phyloP scores from a whole-genome alignment of 2,888 invertebrate species.

The Eledona agricola region DNA sequence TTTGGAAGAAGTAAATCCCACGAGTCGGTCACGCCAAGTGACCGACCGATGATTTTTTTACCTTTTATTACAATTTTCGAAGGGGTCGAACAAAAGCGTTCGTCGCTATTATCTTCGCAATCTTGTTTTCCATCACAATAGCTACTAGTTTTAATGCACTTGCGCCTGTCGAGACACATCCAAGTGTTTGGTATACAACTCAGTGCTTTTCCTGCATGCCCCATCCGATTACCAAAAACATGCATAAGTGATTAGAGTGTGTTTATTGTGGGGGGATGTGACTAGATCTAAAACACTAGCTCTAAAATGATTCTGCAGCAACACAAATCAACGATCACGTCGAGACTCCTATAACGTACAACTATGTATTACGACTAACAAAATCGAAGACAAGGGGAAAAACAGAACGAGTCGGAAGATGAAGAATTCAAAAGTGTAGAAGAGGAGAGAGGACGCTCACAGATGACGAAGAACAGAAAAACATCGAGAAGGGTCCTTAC shows the following conservation, averaged over 20 bases:
- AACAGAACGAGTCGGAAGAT: too few relatives aligned
- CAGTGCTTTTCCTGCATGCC: slow-evolving; percentile 48
- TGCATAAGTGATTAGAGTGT: slow-evolving; percentile 34
- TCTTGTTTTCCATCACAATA: slow-evolving; percentile 67
- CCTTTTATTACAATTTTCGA: slow-evolving; percentile 28
- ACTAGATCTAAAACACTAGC: slow-evolving; percentile 30
- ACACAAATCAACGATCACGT: slow-evolving; percentile 1
- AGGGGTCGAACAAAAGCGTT: slow-evolving; percentile 46
- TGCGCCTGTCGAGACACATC: slow-evolving; percentile 65
- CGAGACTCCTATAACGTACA: slow-evolving; percentile 4
- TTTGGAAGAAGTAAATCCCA: slow-evolving; percentile 12
- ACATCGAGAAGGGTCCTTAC: slow-evolving; percentile 48
- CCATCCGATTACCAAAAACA: slow-evolving; percentile 41
- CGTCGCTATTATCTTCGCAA: slow-evolving; percentile 67
- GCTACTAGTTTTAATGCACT: slow-evolving; percentile 63
- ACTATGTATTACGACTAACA: slow-evolving; percentile 8
- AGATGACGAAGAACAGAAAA: slow-evolving; percentile 5
- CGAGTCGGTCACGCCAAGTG: slow-evolving; percentile 15
- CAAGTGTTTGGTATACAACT: slow-evolving; percentile 65
- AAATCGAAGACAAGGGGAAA: slow-evolving; percentile 9
- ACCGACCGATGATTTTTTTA: slow-evolving; percentile 19
- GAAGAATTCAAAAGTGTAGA: slow-evolving; percentile 14
- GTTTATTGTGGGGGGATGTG: slow-evolving; percentile 17
- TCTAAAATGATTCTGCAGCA: slow-evolving; percentile 9
- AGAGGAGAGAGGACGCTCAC: slow-evolving; percentile 7